A percentile compares a stretch with the other conserved stretches of the same genome.
Conservation (phyloP, 2,113 vertebrate species). For the Noturus placidus region DNA sequence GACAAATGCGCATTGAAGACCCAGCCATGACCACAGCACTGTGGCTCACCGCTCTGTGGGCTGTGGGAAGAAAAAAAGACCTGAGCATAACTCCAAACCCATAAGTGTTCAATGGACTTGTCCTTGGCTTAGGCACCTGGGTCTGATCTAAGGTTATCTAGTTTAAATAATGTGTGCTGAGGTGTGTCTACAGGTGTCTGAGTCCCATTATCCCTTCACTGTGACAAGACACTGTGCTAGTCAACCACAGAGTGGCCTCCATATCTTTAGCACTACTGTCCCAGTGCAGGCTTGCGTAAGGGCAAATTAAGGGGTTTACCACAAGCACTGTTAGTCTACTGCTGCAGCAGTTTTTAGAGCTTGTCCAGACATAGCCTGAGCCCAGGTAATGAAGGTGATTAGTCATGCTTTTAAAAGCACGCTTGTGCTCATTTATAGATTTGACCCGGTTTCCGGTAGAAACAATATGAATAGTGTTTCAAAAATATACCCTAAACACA, state of each 20-base stretch:
- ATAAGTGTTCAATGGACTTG: slow-evolving; percentile 19
- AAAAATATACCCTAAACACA: slow-evolving; percentile 45
- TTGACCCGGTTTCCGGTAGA: slow-evolving; percentile 61
- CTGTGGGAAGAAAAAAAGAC: slow-evolving; percentile 6
- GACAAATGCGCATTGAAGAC: slow-evolving; percentile 39
- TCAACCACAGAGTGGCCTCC: slow-evolving; percentile 53
- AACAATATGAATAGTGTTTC: slow-evolving; percentile 57
- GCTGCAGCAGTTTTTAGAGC: slow-evolving; percentile 60
- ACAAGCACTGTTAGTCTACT: slow-evolving; percentile 55
- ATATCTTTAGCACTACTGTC: slow-evolving; percentile 62
- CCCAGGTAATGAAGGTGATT: slow-evolving; percentile 76
- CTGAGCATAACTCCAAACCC: slow-evolving; percentile 10
- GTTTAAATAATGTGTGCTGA: slow-evolving; percentile 56
- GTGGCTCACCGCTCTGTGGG: slow-evolving; percentile 37
- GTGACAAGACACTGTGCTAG: slow-evolving; percentile 43
- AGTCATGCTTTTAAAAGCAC: slow-evolving; percentile 67
- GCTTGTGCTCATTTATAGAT: slow-evolving; percentile 59
- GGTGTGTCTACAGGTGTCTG: slow-evolving; percentile 66
- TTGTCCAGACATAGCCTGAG: slow-evolving; percentile 68
- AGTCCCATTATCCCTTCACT: slow-evolving; percentile 55
- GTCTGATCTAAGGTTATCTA: slow-evolving; percentile 53
- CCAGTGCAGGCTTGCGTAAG: slow-evolving; percentile 67
- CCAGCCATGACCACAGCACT: slow-evolving; percentile 12
- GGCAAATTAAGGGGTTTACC: slow-evolving; percentile 69
- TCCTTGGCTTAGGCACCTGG: slow-evolving; percentile 53